A percentile compares a stretch with the other conserved stretches of the same genome.
These are phyloP conservation scores for Drosophila rubida DNA, from an alignment of 2,888 invertebrate genomes.

Conservation along the genomic window DNA sequence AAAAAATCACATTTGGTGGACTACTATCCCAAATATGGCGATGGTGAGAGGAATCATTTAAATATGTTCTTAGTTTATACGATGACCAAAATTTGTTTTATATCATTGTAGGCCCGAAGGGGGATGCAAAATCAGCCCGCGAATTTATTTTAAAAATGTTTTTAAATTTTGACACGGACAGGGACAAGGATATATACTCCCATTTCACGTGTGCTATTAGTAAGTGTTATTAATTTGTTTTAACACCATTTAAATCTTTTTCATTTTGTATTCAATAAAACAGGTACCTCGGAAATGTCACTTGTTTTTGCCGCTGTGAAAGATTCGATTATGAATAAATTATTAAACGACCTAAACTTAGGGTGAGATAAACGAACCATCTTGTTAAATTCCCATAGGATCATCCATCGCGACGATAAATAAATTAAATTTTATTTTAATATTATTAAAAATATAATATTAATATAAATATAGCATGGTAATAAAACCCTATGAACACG, in stretches of 20 bases:
- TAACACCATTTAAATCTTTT: too few species aligned
- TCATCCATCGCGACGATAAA: too few species aligned
- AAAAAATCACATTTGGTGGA: constrained; percentile 99
- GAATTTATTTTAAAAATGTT: constrained; percentile 99
- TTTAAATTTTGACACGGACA: constrained; percentile 99
- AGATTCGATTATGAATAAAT: constrained; percentile 96
- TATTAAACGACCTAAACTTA: neutral
- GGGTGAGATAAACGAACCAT: neutral
- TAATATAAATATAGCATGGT: too few species aligned
- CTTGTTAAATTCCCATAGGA: too few species aligned
- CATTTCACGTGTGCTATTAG: constrained; percentile 99
- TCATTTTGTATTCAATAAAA: constrained; percentile 72
- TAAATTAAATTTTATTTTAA: too few species aligned
- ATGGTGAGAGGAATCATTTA: constrained; percentile 87
- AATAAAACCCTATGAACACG: too few species aligned
- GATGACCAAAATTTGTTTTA: neutral
- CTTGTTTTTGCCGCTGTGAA: constrained; percentile 97
- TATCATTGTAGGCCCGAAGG: constrained; percentile 91
- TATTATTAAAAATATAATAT: too few species aligned
- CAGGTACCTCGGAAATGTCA: constrained; percentile 97
- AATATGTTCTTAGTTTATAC: neutral
- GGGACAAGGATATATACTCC: constrained; percentile 97
- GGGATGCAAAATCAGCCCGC: constrained; percentile 98
- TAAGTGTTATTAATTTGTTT: too few species aligned
- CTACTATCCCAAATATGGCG: constrained; percentile 99